A percentile compares a stretch with the other conserved stretches of the same genome.
These are phyloP conservation scores for Lonchura striata DNA, from an alignment of 2,113 vertebrate species.

Conservation along the genomic window DNA sequence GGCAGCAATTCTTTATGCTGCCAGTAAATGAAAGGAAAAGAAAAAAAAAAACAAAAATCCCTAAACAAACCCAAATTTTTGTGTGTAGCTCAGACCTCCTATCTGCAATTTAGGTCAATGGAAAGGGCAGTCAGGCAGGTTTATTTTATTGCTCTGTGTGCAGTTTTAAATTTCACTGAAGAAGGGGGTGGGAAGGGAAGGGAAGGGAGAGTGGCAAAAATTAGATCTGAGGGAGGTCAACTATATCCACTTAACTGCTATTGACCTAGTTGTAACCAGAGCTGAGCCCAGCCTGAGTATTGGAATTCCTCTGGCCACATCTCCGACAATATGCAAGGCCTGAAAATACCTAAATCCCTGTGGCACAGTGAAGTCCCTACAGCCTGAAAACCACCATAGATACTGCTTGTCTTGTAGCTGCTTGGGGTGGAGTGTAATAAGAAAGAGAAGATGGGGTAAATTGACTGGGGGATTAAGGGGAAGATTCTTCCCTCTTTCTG, in stretches of 20 bases:
- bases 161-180: constrained; percentile 42
- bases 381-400: neutral
- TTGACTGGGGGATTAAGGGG: neutral
- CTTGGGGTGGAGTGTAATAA: neutral
- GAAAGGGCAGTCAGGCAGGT: neutral
- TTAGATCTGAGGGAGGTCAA: constrained; percentile 36
- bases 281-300: neutral
- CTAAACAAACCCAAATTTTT: neutral
- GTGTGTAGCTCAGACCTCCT: neutral
- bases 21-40: neutral
- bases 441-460: neutral
- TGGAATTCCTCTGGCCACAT: neutral
- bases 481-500: constrained; percentile 24
- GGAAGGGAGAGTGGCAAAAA: constrained; percentile 22
- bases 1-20: neutral
- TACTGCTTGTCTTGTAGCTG: neutral
- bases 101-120: neutral
- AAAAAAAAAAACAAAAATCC: neutral
- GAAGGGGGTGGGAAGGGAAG: neutral
- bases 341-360: neutral
- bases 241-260: constrained; percentile 24
- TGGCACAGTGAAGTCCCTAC: neutral
- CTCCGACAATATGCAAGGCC: neutral
- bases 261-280: constrained; percentile 43
- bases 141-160: neutral